A percentile compares a stretch with the other conserved stretches of the same genome.
These are phyloP conservation scores for Raja brachyura DNA, from an alignment of 2,113 vertebrate species.

Conservation along the genomic window DNA sequence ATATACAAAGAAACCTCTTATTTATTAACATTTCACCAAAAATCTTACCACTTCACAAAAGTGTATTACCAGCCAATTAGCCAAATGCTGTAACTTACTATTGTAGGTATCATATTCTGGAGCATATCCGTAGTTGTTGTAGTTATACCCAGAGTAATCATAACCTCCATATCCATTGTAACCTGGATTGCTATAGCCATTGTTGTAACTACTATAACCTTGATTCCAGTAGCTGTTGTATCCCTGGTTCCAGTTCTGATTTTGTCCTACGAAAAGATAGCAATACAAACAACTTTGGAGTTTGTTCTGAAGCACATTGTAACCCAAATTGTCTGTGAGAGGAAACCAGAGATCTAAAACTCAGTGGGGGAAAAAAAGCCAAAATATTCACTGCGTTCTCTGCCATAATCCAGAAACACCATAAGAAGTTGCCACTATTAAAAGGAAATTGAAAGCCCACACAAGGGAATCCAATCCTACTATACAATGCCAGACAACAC, in stretches of 20 bases:
- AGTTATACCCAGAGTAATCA: constrained; percentile 82
- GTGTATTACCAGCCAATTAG: not conserved
- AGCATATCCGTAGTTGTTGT: constrained; percentile 76
- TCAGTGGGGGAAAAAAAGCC: not conserved
- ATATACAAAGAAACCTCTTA: not conserved
- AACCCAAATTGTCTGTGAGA: not conserved
- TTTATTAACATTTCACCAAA: not conserved
- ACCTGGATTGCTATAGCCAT: constrained; percentile 71
- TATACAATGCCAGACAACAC: not conserved
- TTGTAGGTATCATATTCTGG: constrained; percentile 81
- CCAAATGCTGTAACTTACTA: constrained; percentile 56
- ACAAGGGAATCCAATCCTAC: not conserved
- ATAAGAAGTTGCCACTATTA: not conserved
- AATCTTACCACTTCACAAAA: constrained; percentile 19
- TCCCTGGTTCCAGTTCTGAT: constrained; percentile 78
- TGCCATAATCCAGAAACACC: not conserved
- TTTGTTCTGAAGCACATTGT: not conserved
- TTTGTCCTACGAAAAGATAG: constrained; percentile 64
- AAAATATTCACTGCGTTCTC: not conserved
- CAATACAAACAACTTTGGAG: constrained; percentile 38
- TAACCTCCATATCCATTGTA: constrained; percentile 81
- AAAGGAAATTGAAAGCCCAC: not conserved
- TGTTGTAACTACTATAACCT: constrained; percentile 80
- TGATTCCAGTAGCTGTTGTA: constrained; percentile 81
- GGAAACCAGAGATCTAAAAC: not conserved